Evolutionary conservation across 2,797 vertebrate species (phyloP).

Genomic region (Sebastes umbrosus): DNA sequence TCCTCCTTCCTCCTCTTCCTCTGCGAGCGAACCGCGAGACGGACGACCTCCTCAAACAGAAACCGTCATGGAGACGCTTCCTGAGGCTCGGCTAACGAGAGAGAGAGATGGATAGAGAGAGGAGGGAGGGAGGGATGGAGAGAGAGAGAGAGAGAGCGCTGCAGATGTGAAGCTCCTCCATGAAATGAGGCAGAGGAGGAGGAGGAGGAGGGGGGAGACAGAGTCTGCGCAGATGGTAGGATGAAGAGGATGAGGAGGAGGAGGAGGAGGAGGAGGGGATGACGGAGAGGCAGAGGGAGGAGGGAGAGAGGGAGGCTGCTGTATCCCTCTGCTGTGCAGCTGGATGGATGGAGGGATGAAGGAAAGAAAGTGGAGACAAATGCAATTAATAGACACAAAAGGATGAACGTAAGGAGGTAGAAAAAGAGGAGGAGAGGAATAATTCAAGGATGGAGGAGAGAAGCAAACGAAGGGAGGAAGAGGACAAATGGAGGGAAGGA

Average conservation of each 20-base stretch:
- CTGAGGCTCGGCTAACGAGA: slow-evolving; percentile 6
- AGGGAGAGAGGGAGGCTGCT: neutral
- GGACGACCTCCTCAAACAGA: slow-evolving; percentile 52
- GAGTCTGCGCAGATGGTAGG: slow-evolving; percentile 67
- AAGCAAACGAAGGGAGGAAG: neutral
- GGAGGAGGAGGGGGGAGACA: slow-evolving; percentile 38
- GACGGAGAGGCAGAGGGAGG: neutral
- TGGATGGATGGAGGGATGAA: slow-evolving; percentile 31
- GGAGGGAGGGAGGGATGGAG: neutral
- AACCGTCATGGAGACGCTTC: slow-evolving; percentile 39
- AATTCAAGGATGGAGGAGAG: neutral
- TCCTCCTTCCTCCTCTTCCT: slow-evolving; percentile 26
- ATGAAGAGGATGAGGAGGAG: slow-evolving; percentile 16
- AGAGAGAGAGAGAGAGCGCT: slow-evolving; percentile 17
- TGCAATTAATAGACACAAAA: neutral
- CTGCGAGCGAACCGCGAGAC: slow-evolving; percentile 12
- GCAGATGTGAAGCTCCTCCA: slow-evolving; percentile 71
- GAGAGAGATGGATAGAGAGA: slow-evolving; percentile 17
- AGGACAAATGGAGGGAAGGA: neutral
- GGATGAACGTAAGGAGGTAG: neutral
- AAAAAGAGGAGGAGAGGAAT: neutral
- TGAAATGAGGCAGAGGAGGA: slow-evolving; percentile 43
- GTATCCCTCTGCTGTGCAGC: slow-evolving; percentile 38
- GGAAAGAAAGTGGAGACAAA: neutral
- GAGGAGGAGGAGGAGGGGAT: neutral